A percentile compares a stretch with the other conserved stretches of the same genome.
Evolutionary conservation across 2,797 vertebrate genomes (phyloP).

Genomic region (Eupleurogrammus muticus): DNA sequence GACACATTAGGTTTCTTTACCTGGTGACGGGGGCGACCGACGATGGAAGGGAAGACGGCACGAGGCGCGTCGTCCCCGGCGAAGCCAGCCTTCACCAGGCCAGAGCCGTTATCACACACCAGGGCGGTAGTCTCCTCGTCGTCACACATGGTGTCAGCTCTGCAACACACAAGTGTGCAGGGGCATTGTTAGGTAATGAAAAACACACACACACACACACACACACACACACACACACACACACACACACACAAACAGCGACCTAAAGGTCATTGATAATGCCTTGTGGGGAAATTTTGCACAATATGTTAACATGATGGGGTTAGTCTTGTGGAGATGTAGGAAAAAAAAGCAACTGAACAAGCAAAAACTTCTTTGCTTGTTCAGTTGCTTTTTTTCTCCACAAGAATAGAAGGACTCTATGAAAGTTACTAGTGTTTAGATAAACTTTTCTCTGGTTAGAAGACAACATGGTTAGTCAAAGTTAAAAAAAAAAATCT

Average conservation of each 20-base stretch:
- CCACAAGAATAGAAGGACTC: too few species aligned
- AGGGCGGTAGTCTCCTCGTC: slow-evolving; percentile 94
- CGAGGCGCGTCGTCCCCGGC: slow-evolving; percentile 94
- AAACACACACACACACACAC: neutral
- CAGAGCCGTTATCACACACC: slow-evolving; percentile 95
- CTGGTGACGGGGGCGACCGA: slow-evolving; percentile 95
- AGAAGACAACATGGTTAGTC: slow-evolving; percentile 31
- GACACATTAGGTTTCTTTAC: too few species aligned
- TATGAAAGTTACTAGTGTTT: slow-evolving; percentile 4
- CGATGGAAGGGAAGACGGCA: slow-evolving; percentile 94
- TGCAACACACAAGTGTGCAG: slow-evolving; percentile 35
- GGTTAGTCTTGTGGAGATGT: slow-evolving; percentile 8
- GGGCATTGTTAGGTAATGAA: slow-evolving; percentile 15
- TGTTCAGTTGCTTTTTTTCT: too few species aligned
- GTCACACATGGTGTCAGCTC: slow-evolving; percentile 89
- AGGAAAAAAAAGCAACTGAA: too few species aligned
- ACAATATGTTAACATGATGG: neutral
- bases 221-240: too few species aligned
- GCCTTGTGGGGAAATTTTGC: neutral
- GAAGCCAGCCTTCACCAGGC: slow-evolving; percentile 94
- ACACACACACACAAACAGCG: slow-evolving; percentile 4
- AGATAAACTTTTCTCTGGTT: too few species aligned
- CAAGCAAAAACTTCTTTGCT: too few species aligned
- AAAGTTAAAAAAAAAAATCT: slow-evolving; percentile 15
- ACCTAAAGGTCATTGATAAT: neutral